phyloP scores from a whole-genome alignment of 2,113 vertebrate genomes.

The Tragulus kanchil region DNA sequence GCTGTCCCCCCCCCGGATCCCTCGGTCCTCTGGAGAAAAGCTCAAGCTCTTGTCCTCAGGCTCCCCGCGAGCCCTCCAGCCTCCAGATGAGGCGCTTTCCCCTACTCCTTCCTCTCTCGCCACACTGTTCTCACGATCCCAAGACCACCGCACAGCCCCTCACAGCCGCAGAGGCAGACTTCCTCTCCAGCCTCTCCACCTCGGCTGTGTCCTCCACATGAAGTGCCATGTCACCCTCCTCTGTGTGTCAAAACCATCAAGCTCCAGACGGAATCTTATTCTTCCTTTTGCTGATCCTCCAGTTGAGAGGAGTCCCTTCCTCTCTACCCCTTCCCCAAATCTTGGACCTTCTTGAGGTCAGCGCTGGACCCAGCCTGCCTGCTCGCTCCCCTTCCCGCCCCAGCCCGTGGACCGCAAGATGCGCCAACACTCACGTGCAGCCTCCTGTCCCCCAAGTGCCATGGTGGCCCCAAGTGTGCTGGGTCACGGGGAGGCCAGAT shows the following conservation, averaged over 20 bases:
- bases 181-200: neutral
- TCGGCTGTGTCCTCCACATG: neutral
- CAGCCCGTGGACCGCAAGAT: fast-evolving
- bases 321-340: neutral
- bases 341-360: neutral
- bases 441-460: neutral
- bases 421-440: slow-evolving; percentile 65
- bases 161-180: neutral
- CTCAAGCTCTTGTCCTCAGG: neutral
- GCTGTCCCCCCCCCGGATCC: neutral
- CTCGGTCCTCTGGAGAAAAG: neutral
- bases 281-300: neutral
- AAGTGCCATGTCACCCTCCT: neutral
- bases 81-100: neutral
- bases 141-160: fast-evolving
- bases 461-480: neutral
- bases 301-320: neutral
- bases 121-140: neutral
- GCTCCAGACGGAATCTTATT: neutral
- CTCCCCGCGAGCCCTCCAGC: neutral
- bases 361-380: neutral
- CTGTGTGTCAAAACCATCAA: neutral
- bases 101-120: neutral
- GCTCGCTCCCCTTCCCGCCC: fast-evolving
- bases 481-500: neutral